Conservation (phyloP, 2,888 invertebrate genomes). For the Rugalucina vietnamica region DNA sequence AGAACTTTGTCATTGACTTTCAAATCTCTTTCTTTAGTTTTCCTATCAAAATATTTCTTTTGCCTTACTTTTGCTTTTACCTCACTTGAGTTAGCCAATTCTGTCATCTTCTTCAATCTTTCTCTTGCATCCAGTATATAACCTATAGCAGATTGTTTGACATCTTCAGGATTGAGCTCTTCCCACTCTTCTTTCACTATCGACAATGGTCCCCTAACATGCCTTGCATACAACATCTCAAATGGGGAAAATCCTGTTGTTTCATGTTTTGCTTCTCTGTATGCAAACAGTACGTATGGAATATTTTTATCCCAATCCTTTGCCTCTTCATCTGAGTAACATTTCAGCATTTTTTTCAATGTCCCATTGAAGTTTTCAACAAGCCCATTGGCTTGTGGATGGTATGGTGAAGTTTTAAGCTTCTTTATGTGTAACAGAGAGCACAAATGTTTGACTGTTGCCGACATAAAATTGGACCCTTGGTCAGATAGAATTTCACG, state of each 20-base stretch:
- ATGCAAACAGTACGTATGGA: too few species aligned
- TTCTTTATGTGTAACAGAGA: not conserved
- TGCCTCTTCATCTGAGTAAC: not conserved
- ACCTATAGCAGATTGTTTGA: too few species aligned
- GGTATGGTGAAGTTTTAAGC: not conserved
- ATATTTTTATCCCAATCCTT: not conserved
- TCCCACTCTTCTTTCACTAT: too few species aligned
- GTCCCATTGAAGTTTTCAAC: conserved; percentile 4
- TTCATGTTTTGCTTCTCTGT: not conserved
- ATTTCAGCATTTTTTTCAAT: not conserved
- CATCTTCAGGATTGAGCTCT: too few species aligned
- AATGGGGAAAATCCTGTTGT: conserved; percentile 6
- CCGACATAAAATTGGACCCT: not conserved
- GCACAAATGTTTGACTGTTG: not conserved
- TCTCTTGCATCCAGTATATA: too few species aligned
- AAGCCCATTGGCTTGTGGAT: not conserved
- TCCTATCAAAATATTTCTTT: too few species aligned
- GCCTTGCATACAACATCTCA: not conserved
- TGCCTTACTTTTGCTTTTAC: too few species aligned
- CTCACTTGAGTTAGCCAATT: too few species aligned
- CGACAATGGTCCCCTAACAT: too few species aligned
- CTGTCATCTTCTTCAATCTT: too few species aligned
- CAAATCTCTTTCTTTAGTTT: too few species aligned
- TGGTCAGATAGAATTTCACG: not conserved
- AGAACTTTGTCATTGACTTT: too few species aligned